Evolutionary conservation across 2,888 invertebrate species (phyloP), one percentile per base, ranked within the genome.

Genomic region (Thecocarcelia acutangulata): DNA sequence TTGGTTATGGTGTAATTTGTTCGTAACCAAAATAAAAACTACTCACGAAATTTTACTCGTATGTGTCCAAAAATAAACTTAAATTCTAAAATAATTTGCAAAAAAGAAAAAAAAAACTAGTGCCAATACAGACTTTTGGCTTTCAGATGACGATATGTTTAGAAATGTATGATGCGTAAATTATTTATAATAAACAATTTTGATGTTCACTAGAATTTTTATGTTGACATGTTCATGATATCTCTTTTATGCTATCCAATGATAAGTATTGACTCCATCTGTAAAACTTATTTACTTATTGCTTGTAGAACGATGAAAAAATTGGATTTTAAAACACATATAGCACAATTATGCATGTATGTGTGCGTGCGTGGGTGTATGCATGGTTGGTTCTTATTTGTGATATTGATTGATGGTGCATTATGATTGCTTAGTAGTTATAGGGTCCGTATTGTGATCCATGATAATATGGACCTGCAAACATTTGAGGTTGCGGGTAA

Each of bases 361-460:
- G 52, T 33, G 19, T 48, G 8, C 33, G 1, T 4, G 6, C n/a
- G 50, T 19, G 13, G n/a, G n/a, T n/a, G n/a, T n/a, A n/a, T n/a
- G 40, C 19, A 54, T 44, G 21, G 24, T 15, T 37, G 19, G 19
- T 40, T 13, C 15, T 21, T 37, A 21, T 70, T 72, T 79, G 70
- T 74, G 69, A 79, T 70, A 40, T 21, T 63, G 54, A 40, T 21
- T 63, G 54, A 50, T 79, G 66, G 54, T 42, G 37, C n/a, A 12
- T 17, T 48, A 17, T 37, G 28, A 28, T 33, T 40, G 33, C 56
- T 94, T 94, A 97, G 92, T 97, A 97, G 92, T 97, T 97, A 93
- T 97, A 97, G 64, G 97, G 97, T 69, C 96, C 97, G 90, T 97
- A 97, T 89, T 97, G 97, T 66, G 97, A 96, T 87, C 97, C 97